These are phyloP conservation scores for Vulpes vulpes DNA, from an alignment of 2,113 vertebrate species.

Conservation along the genomic window DNA sequence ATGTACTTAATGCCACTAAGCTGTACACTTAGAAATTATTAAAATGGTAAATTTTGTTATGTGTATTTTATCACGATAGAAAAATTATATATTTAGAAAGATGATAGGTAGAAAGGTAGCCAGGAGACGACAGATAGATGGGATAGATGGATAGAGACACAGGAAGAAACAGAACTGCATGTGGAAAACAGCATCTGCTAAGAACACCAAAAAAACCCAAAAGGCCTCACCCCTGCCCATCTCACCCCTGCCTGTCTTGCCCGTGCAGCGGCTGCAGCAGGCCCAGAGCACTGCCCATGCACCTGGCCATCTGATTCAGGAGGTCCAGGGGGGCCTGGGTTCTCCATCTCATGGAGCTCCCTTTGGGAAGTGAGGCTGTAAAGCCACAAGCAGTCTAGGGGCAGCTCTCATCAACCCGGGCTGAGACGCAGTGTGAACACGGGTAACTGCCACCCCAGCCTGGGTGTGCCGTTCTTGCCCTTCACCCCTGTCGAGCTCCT, in stretches of 20 bases:
- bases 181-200: neutral
- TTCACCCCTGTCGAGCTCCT: neutral
- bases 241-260: neutral
- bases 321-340: neutral
- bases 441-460: neutral
- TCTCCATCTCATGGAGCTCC: fast-evolving
- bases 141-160: too few species aligned
- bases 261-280: fast-evolving
- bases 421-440: fast-evolving
- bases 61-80: neutral
- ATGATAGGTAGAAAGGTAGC: neutral
- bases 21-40: neutral
- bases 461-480: too few species aligned
- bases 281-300: neutral
- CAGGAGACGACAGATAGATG: neutral
- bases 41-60: neutral
- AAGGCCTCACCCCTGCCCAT: fast-evolving
- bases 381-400: neutral
- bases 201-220: neutral
- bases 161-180: neutral
- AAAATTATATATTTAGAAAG: neutral
- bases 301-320: neutral
- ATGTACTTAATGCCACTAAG: neutral
- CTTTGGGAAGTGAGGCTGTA: neutral
- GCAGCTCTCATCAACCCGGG: neutral